Evolutionary conservation across 2,113 vertebrate genomes (phyloP), one percentile per base, ranked within the genome.

Genomic region (Notothenia coriiceps): DNA sequence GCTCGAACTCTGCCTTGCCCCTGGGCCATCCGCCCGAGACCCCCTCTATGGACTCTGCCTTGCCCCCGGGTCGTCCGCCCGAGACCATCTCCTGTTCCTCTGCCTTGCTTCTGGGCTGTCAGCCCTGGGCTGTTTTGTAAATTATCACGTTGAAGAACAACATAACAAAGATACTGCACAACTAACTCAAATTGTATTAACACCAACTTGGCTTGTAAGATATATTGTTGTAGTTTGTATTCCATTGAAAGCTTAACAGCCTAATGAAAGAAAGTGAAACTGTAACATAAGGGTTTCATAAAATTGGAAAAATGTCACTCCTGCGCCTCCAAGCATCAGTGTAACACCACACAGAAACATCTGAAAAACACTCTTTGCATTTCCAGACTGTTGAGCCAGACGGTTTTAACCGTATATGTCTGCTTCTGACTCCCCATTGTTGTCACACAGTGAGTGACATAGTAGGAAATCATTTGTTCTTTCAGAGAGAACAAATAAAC

Each of bases 351-450:
- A 46, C 18, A 40, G 18, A n/a, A 73, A 62, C 33, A 68, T 29
- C 1, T 49, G 7, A 64, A 52, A 54, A 55, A 59, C 7, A 6
- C 3, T 15, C 62, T 86, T 76, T 77, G 63, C 77, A 69, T 86
- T 64, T 69, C 63, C 63, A 86, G 46, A 69, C 60, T 51, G 66
- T 47, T 17, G 55, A 76, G 33, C 55, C 44, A 79, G 75, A 63
- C 17, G 1, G 55, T n/a, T 0, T 59, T 33, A 76, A 75, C 51
- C 47, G 61, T 54, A 13, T 33, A 67, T n/a, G 62, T 67, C 33
- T 61, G 5, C 65, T 59, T 64, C 59, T 33, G 54, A 55, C 49
- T 70, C n/a, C 17, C 40, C 33, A 55, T 49, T 56, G 55, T 72
- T 54, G 43, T 44, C 12, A 56, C 17, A 4, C 17, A 22, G 47